Conservation (phyloP, 1,140 invertebrate genomes). For the Leptoteleia sp. region DNA sequence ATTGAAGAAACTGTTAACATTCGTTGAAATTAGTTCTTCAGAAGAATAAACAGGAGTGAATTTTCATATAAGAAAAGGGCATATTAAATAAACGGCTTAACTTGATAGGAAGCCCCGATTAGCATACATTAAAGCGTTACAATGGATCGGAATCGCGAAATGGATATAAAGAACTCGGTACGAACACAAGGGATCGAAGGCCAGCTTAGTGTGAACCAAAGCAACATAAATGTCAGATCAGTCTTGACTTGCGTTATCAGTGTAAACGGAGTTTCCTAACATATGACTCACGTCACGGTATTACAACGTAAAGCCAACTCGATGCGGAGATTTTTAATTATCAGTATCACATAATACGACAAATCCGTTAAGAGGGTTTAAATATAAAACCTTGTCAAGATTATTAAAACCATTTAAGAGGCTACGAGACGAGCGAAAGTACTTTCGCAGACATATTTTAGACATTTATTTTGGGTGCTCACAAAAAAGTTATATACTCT, state of each 20-base stretch:
- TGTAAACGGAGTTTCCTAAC: conserved; percentile 49
- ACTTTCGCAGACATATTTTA: conserved; percentile 15
- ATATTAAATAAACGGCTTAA: conserved; percentile 61
- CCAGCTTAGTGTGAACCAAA: conserved; percentile 57
- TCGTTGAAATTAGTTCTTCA: not conserved
- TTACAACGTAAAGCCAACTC: conserved; percentile 58
- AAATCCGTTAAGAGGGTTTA: conserved; percentile 63
- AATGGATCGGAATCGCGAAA: conserved; percentile 39
- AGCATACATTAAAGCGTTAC: conserved; percentile 57
- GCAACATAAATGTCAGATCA: conserved; percentile 56
- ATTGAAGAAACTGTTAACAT: too few relatives aligned
- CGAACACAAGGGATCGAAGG: conserved; percentile 55
- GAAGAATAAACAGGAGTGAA: conserved; percentile 16
- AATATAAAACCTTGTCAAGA: conserved; percentile 61
- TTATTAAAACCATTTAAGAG: conserved; percentile 54
- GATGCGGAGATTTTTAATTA: conserved; percentile 62
- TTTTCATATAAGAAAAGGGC: conserved; percentile 22
- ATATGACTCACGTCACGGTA: conserved; percentile 54
- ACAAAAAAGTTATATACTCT: not conserved
- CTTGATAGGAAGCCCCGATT: conserved; percentile 45
- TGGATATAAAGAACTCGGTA: conserved; percentile 56
- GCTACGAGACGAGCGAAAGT: conserved; percentile 10
- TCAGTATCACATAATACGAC: conserved; percentile 61
- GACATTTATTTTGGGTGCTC: conserved; percentile 13
- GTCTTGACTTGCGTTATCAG: conserved; percentile 50